Base-by-base conservation (phyloP, 1,140 invertebrate genomes). In the Drosophila truncata region DNA sequence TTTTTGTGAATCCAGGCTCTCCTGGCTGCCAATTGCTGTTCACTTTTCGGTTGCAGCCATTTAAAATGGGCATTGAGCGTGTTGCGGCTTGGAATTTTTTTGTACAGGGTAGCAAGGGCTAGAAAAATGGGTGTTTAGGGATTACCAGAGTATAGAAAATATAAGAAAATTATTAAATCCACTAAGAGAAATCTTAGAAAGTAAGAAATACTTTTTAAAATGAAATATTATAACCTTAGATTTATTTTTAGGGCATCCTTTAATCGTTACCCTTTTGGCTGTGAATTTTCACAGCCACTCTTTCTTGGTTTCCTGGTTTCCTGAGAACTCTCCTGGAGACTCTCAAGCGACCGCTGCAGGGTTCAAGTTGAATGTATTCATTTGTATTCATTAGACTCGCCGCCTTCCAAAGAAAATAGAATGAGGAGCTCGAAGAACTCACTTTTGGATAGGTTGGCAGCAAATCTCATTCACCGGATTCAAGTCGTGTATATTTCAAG, bases 41-140 rank as follows among this genome's bases (percentile, higher is more conserved):
- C 73, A 62, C 70, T 75, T 75, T 55, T 75, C 49, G 47, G 47
- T 39, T 67, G 74, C 42, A 50, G 39, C 72, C 72, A 80, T 84
- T 84, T 84, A 57, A 71, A 84, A 84, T 84, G 77, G 59, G 77
- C 82, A 85, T 58, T 67, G 61, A 72, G 77, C 77, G 47, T 77
- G 71, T 62, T 75, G 69, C 47, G 23, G 64, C 81, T 54, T 37
- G 50, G 42, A 44, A 69, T 54, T 64, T 3, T 33, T 0, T 10
- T 0, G 5, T 11, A 13, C 60, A 64, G 41, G 58, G 65, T 54
- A 44, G 16, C 33, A 27, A 2, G 14, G 14, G 4, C 2, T 16
- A 2, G 8, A 1, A 35, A 35, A 54, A 54, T 2, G 44, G 29
- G 27, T 23, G 20, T 25, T 16, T 50, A 7, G 2, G 44, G 10